A percentile compares a stretch with the other conserved stretches of the same genome.
phyloP scores from a whole-genome alignment of 2,888 invertebrate species.

The Acleris literana region DNA sequence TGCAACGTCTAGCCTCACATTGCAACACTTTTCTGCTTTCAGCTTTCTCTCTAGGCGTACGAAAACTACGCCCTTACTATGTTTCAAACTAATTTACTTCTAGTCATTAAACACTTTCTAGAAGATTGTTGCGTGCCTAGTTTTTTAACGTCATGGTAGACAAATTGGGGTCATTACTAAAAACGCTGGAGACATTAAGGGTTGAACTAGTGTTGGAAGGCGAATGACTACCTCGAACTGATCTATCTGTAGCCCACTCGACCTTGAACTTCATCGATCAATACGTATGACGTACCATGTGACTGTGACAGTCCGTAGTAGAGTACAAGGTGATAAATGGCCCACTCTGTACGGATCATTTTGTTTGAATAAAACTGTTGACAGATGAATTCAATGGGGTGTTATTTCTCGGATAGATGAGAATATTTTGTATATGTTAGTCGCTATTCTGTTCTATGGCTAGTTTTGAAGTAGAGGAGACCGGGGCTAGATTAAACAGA shows the following conservation, averaged over 20 bases:
- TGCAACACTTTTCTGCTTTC: constrained; percentile 42
- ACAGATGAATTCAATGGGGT: constrained; percentile 1
- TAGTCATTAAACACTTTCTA: constrained; percentile 33
- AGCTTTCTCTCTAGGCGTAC: constrained; percentile 44
- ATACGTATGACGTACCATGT: constrained; percentile 61
- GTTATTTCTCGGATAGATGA: neutral
- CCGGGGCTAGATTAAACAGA: no score
- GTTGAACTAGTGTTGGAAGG: constrained; percentile 45
- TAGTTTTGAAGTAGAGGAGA: constrained; percentile 1
- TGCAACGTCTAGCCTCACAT: constrained; percentile 33
- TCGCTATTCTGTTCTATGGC: constrained; percentile 23
- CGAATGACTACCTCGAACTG: constrained; percentile 46
- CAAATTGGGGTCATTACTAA: constrained; percentile 49
- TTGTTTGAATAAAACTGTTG: constrained; percentile 44
- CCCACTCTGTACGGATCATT: constrained; percentile 46
- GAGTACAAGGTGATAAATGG: constrained; percentile 58
- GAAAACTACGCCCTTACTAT: constrained; percentile 14
- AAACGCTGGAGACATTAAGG: constrained; percentile 49
- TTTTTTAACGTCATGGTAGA: constrained; percentile 41
- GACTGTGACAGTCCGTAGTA: constrained; percentile 49
- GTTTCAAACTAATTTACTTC: constrained; percentile 19
- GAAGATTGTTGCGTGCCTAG: constrained; percentile 33
- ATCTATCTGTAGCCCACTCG: constrained; percentile 55
- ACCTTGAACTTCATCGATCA: constrained; percentile 72
- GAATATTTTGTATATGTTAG: neutral